Evolutionary conservation across 2,888 invertebrate species (phyloP), one percentile per base, ranked within the genome.

Genomic region (Eutolmus rufibarbis): DNA sequence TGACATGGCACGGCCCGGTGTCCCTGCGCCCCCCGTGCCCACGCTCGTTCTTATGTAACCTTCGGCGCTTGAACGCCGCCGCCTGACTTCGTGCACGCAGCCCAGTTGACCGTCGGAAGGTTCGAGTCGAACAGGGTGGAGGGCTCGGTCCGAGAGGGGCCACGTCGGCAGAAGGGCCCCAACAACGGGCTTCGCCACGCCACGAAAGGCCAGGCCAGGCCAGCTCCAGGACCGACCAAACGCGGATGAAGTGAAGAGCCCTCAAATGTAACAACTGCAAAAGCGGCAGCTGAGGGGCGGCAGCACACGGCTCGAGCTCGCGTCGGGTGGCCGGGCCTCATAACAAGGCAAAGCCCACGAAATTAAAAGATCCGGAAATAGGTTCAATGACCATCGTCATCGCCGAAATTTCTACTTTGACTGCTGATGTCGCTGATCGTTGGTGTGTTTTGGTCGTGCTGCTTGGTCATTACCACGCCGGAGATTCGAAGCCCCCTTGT

Each of bases 361-460:
- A 74, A 85, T 85, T 85, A 85, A 85, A 85, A 85, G 85, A 85
- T 40, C 85, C 85, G 85, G 85, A 85, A 85, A 57, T 46, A 74
- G 74, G 85, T 85, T 85, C 85, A 85, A 85, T 85, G 85, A 46
- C 85, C 85, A 85, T 74, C 74, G 46, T 46, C 66, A 66, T 66
- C 66, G 82, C 46, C 51, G 51, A 46, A 66, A 84, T 84, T 84
- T 40, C 23, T 23, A 84, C 66, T 84, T 57, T 84, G 57, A 66
- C 34, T 84, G 56, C 28, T 84, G 82, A 7, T 66, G 82, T 16
- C 82, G 66, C 5, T 46, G 51, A 31, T 51, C 28, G 76, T 37
- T 74, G 76, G 37, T 37, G 76, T 37, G 23, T 23, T 40, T 78
- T 23, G 23, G 37, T 14, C 37, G 37, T 78, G 78, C 23, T 23